Percentiles rank a stretch among this genome's conserved stretches.
phyloP scores from a whole-genome alignment of 2,113 vertebrate genomes.

The human region DNA sequence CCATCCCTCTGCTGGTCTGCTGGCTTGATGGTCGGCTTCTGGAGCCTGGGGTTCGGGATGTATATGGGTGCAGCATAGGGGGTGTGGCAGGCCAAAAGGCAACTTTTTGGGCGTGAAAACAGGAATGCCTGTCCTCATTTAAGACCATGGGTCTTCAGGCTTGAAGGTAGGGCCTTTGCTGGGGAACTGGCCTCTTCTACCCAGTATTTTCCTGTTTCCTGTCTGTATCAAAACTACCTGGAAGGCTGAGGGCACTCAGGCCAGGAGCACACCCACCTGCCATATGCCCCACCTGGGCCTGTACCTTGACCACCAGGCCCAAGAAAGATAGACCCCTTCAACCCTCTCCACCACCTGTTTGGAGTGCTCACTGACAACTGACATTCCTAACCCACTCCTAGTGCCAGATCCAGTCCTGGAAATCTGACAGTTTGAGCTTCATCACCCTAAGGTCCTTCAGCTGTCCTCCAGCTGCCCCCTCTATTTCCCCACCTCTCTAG shows the following conservation, averaged over 20 bases:
- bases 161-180: too few relatives aligned
- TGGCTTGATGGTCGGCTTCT: too few relatives aligned
- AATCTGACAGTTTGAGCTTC: not conserved
- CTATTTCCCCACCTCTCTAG: not conserved
- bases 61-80: too few relatives aligned
- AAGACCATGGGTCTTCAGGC: too few relatives aligned
- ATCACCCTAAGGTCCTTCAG: not conserved
- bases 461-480: not conserved
- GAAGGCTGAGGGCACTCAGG: not conserved
- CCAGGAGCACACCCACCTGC: accelerated
- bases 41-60: too few relatives aligned
- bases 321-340: accelerated
- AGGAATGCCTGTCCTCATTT: too few relatives aligned
- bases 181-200: too few relatives aligned
- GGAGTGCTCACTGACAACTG: not conserved
- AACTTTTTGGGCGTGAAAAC: too few relatives aligned
- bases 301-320: not conserved
- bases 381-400: not conserved
- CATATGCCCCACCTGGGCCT: not conserved
- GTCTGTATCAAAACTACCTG: not conserved
- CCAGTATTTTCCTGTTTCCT: too few relatives aligned
- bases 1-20: too few relatives aligned
- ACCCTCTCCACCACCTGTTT: not conserved
- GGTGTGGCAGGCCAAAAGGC: too few relatives aligned
- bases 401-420: not conserved